A percentile compares a stretch with the other conserved stretches of the same genome.
These are phyloP conservation scores for Leptoclinus maculatus DNA, from an alignment of 2,797 vertebrate genomes.

Conservation along the genomic window DNA sequence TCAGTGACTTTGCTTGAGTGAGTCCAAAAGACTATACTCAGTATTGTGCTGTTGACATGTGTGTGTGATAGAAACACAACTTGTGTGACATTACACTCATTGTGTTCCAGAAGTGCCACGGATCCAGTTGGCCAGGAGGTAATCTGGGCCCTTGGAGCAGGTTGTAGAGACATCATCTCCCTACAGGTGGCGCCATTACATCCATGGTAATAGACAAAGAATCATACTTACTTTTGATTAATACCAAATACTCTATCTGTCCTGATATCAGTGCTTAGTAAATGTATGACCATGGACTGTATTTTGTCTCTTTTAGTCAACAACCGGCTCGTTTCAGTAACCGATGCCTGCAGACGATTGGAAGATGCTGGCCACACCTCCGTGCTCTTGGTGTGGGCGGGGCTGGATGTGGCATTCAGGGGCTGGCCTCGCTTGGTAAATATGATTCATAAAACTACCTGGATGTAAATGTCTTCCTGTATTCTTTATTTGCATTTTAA, in stretches of 20 bases:
- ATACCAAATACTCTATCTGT: not conserved
- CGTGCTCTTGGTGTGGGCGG: constrained; percentile 95
- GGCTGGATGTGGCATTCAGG: constrained; percentile 96
- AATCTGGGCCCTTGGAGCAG: constrained; percentile 98
- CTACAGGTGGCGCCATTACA: constrained; percentile 97
- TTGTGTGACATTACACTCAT: not conserved
- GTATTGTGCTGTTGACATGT: not conserved
- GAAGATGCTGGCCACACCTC: constrained; percentile 97
- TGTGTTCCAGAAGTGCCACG: constrained; percentile 90
- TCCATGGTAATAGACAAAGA: constrained; percentile 89
- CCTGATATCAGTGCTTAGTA: not conserved
- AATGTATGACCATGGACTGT: not conserved
- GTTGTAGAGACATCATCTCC: constrained; percentile 98
- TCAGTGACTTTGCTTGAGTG: not conserved
- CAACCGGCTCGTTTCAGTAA: constrained; percentile 98
- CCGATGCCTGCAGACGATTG: constrained; percentile 98
- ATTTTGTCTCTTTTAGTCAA: constrained; percentile 84
- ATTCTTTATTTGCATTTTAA: not conserved
- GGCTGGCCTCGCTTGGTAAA: constrained; percentile 95
- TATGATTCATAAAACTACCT: not conserved
- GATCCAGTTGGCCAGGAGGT: constrained; percentile 98
- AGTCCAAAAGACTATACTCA: not conserved
- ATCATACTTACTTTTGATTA: not conserved
- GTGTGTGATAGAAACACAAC: not conserved
- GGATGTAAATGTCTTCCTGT: not conserved